phyloP scores from a whole-genome alignment of 2,888 invertebrate genomes.

The Drosophila nigricruria region DNA sequence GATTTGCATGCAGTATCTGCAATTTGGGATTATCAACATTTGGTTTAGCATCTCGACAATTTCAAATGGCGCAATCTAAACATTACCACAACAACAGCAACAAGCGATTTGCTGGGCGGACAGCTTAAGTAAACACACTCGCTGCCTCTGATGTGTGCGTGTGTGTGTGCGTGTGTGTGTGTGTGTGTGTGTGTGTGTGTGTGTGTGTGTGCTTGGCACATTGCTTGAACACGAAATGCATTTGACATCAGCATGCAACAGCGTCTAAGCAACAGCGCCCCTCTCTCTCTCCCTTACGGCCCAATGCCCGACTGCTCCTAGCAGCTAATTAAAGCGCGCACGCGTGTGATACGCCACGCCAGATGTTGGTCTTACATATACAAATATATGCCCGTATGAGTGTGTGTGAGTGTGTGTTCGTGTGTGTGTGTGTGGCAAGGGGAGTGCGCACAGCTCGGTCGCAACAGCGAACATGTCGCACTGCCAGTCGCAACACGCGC shows the following conservation, averaged over 20 bases:
- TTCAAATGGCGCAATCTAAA: slow-evolving; percentile 55
- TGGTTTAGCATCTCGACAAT: slow-evolving; percentile 57
- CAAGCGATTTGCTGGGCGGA: slow-evolving; percentile 36
- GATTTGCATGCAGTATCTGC: slow-evolving; percentile 41
- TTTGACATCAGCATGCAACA: slow-evolving; percentile 68
- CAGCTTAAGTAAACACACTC: slow-evolving; percentile 60
- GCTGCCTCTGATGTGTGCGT: background rate
- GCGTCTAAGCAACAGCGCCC: background rate
- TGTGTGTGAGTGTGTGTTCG: background rate
- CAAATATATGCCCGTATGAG: background rate
- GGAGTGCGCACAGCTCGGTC: slow-evolving; percentile 16
- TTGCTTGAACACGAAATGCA: slow-evolving; percentile 53
- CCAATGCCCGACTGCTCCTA: slow-evolving; percentile 1
- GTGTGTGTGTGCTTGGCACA: slow-evolving; percentile 36
- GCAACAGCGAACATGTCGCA: slow-evolving; percentile 56
- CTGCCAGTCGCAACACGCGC: slow-evolving; percentile 48
- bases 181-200: slow-evolving; percentile 1
- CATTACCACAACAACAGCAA: slow-evolving; percentile 47
- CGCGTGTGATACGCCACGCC: slow-evolving; percentile 76
- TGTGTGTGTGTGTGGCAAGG: background rate
- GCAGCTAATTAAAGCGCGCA: slow-evolving; percentile 76
- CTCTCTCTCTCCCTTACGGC: background rate
- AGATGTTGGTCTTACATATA: slow-evolving; percentile 57
- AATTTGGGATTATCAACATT: slow-evolving; percentile 64
- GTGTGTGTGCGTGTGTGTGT: too few relatives aligned